A percentile compares a stretch with the other conserved stretches of the same genome.
Conservation (phyloP, 2,113 vertebrate genomes). For the Aspidoscelis tigris region DNA sequence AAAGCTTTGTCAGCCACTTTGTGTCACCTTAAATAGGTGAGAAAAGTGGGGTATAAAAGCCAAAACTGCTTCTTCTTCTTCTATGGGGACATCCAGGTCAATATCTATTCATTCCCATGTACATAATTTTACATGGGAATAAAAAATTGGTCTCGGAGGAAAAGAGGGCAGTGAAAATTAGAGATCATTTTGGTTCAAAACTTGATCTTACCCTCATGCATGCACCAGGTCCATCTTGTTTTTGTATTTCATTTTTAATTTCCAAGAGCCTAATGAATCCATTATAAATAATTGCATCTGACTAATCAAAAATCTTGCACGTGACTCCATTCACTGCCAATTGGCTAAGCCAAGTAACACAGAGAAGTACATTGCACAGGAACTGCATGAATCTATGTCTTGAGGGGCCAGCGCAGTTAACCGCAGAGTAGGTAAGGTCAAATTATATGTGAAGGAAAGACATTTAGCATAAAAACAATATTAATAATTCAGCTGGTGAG, state of each 20-base stretch:
- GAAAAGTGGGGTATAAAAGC: too few species aligned
- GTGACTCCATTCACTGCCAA: slow-evolving; percentile 13
- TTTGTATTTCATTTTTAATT: slow-evolving; percentile 19
- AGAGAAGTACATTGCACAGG: slow-evolving; percentile 41
- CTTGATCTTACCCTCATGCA: not conserved
- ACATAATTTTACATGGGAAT: too few species aligned
- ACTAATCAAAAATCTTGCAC: not conserved
- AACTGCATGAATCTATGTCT: slow-evolving; percentile 31
- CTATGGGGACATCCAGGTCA: too few species aligned
- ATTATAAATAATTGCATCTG: not conserved
- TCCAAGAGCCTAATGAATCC: slow-evolving; percentile 33
- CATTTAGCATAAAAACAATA: slow-evolving; percentile 66
- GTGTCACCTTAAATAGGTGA: too few species aligned
- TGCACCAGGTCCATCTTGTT: not conserved
- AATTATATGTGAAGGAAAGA: slow-evolving; percentile 50
- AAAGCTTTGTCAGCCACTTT: too few species aligned
- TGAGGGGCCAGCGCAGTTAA: slow-evolving; percentile 49
- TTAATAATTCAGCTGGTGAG: slow-evolving; percentile 65
- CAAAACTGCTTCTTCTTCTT: too few species aligned
- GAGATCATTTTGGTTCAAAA: not conserved
- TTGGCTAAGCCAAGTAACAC: slow-evolving; percentile 32
- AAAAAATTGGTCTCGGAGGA: not conserved
- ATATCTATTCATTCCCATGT: not conserved
- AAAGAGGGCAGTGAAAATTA: slow-evolving; percentile 8
- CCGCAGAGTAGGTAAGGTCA: slow-evolving; percentile 56